Evolutionary conservation across 2,113 vertebrate species (phyloP), one percentile per base, ranked within the genome.

Genomic region (Carassius gibelio): DNA sequence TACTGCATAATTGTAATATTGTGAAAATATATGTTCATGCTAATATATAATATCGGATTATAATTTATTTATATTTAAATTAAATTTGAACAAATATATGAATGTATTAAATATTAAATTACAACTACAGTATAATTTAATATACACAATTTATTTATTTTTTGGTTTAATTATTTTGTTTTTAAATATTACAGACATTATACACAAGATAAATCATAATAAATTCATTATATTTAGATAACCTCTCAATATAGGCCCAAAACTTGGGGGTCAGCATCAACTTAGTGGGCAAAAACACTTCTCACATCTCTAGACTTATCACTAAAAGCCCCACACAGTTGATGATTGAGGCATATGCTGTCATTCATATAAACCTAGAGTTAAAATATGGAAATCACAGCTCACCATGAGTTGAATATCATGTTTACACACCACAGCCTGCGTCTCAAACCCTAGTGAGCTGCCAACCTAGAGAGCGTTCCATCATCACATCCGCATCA

Each of bases 341-440:
- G 2, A 80, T 64, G 36, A 64, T 5, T 17, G 57, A 62, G 36
- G 48, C 50, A 59, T 57, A 36, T 36, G 48, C 19, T n/a, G 5
- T 8, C 21, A 23, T 23, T 8, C 21, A 23, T 48, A n/a, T 14
- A 0, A 45, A 4, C 61, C 34, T 23, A 59, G 5, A 17, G 38
- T 62, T 62, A 21, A 81, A 68, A 50, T 26, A 11, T 23, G 23
- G 8, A 66, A 64, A 66, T 21, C 38, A 0, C 14, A 64, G 72
- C 14, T 50, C 11, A 23, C 71, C 23, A 8, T 48, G 36, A 23
- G 3, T 34, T 42, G 38, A 48, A 38, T 6, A 19, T 48, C 2
- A 11, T 81, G 78, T 66, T 81, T 81, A 66, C 78, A 81, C 78
- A 66, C 1, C 3, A 64, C 23, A 14, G n/a, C n/a, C 36, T 61